A percentile compares a stretch with the other conserved stretches of the same genome.
Evolutionary conservation across 2,797 vertebrate genomes (phyloP).

Genomic region (Philypnodon macrostomus): DNA sequence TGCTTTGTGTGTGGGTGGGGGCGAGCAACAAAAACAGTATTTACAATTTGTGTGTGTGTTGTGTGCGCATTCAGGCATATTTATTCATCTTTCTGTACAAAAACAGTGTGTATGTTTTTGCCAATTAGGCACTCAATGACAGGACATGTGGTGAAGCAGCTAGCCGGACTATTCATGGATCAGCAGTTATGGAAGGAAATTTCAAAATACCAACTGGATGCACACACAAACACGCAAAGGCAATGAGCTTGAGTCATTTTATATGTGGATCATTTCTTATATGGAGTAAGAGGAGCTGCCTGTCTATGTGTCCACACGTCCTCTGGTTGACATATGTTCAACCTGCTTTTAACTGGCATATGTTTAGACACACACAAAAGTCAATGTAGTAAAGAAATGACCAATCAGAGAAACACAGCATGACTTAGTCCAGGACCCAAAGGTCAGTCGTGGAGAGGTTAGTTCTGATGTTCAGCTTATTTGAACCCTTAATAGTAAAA

Average conservation of each 20-base stretch:
- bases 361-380: too few species aligned
- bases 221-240: slow-evolving; percentile 25
- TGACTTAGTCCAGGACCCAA: too few species aligned
- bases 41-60: slow-evolving; percentile 22
- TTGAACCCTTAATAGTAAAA: too few species aligned
- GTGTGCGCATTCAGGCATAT: slow-evolving; percentile 17
- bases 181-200: slow-evolving; percentile 69
- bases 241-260: slow-evolving; percentile 33
- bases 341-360: not conserved
- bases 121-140: slow-evolving; percentile 78
- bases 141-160: slow-evolving; percentile 74
- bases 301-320: slow-evolving; percentile 44
- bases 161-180: slow-evolving; percentile 70
- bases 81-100: slow-evolving; percentile 55
- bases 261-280: slow-evolving; percentile 14
- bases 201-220: slow-evolving; percentile 60
- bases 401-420: too few species aligned
- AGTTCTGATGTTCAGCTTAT: too few species aligned
- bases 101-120: slow-evolving; percentile 57
- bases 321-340: slow-evolving; percentile 21
- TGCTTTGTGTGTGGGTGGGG: slow-evolving; percentile 25
- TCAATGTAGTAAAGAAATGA: too few species aligned
- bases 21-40: slow-evolving; percentile 23
- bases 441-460: too few species aligned
- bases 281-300: slow-evolving; percentile 17